Base-by-base conservation (phyloP, 2,113 vertebrate species). In the Larimichthys crocea region DNA sequence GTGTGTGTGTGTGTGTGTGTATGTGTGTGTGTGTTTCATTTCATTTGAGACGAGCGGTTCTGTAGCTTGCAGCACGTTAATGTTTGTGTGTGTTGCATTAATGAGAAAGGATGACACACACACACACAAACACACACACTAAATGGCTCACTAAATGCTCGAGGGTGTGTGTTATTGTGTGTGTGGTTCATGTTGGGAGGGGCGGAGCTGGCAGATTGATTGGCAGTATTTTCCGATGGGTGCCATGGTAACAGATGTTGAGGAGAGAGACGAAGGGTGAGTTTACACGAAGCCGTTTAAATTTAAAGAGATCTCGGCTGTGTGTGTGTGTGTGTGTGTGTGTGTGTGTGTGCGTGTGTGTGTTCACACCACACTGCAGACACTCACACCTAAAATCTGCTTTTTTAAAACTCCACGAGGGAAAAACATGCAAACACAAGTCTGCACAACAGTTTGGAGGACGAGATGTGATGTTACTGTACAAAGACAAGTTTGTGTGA, bases 191-290 rank as follows among this genome's bases (percentile, higher is more conserved):
- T 53, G 79, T 72, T 53, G 24, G 35, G 35, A 14, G 50, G 72
- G 74, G 72, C 5, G 65, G 82, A 68, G 72, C 61, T 12, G 19
- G n/a, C 50, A 12, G 66, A 84, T 80, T 83, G 84, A 87, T 85
- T 80, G 81, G 61, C 68, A 75, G 11, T 85, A 15, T 24, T 84
- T 86, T 85, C 22, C 59, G 67, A 10, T 71, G 76, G 62, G 4
- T 61, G 62, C 59, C 86, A 78, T 88, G 87, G 89, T 55, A 89
- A 91, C 88, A 86, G 79, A 77, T 78, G 74, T 71, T 71, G 4
- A 72, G 42, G 17, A 71, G 75, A 80, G 24, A 69, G n/a, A 49
- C 42, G 70, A 8, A 10, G 40, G 57, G 50, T 4, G 11, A 16
- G 60, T 48, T 19, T 6, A 53, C 31, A 29, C 3, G 29, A 3